These are phyloP conservation scores for Myiagra hebetior DNA, from an alignment of 2,113 vertebrate genomes.

Conservation along the genomic window DNA sequence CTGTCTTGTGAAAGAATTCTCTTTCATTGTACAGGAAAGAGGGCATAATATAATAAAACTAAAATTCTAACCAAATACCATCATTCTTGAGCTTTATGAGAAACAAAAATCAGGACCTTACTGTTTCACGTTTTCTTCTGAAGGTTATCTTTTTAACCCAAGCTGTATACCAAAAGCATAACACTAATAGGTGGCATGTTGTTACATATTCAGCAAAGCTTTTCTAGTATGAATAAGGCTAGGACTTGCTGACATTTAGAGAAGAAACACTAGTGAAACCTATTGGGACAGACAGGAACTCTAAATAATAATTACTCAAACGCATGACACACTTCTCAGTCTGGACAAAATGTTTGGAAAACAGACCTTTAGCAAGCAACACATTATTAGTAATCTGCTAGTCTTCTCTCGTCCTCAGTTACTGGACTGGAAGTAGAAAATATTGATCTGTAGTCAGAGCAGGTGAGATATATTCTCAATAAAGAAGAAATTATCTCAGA, in stretches of 20 bases:
- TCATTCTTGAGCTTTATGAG: neutral
- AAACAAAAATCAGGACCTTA: neutral
- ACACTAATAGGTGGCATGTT: rapidly evolving
- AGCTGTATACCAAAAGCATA: neutral
- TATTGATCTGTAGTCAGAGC: neutral
- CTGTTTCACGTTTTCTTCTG: neutral
- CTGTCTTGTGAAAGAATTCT: neutral
- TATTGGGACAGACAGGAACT: neutral
- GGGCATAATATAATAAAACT: neutral
- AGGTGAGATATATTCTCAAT: neutral
- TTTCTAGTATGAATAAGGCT: neutral
- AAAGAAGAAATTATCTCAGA: neutral
- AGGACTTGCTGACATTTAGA: neutral
- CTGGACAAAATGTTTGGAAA: neutral
- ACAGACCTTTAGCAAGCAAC: neutral
- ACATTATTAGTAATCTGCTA: neutral
- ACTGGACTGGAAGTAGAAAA: neutral
- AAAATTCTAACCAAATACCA: neutral
- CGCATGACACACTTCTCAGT: neutral
- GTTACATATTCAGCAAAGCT: neutral
- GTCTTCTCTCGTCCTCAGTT: neutral
- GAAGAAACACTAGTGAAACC: neutral
- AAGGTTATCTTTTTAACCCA: neutral
- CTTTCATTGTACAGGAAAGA: neutral
- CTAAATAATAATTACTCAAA: neutral